Base-by-base conservation (phyloP, 2,888 invertebrate species). In the Acanthosepion pharaonis region DNA sequence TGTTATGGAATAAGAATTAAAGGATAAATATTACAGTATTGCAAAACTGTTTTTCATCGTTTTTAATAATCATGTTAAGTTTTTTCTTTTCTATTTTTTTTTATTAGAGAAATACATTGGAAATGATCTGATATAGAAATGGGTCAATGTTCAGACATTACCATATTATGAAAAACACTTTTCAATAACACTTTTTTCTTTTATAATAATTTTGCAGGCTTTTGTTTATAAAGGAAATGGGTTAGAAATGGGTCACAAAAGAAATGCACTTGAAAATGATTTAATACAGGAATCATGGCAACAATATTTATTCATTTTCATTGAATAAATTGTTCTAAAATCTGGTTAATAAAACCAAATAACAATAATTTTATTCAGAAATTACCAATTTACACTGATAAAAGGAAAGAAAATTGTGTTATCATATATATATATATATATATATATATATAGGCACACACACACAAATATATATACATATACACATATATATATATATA, bases 81-180 rank as follows among this genome's bases (percentile, higher is more conserved):
- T 78, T 78, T 9, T 78, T 20, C 28, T 78, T 78, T 78, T 8
- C 78, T 64, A 64, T 64, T 64, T 78, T 78, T 28, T 78, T 78
- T 78, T n/a, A n/a, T 78, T 5, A 78, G n/a, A 78, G 78, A 78
- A n/a, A 78, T n/a, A n/a, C 78, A 78, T n/a, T 78, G 78, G 28
- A 78, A 78, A 78, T 78, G 78, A 78, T 78, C 78, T 78, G 78
- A n/a, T 78, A 78, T 78, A n/a, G 78, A 78, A 78, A 78, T 64
- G 64, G 64, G 64, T 64, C 64, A 64, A 64, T 64, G 64, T 64
- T 64, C 64, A 64, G 64, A 28, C n/a, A n/a, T 78, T 78, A 78
- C 78, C 78, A 78, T 78, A 78, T 78, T 78, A 78, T 78, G n/a
- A 78, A 78, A 78, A 78, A n/a, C 28, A 78, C n/a, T 78, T 78